These are phyloP conservation scores for Tipula unca DNA, from an alignment of 2,888 invertebrate species.

Conservation along the genomic window DNA sequence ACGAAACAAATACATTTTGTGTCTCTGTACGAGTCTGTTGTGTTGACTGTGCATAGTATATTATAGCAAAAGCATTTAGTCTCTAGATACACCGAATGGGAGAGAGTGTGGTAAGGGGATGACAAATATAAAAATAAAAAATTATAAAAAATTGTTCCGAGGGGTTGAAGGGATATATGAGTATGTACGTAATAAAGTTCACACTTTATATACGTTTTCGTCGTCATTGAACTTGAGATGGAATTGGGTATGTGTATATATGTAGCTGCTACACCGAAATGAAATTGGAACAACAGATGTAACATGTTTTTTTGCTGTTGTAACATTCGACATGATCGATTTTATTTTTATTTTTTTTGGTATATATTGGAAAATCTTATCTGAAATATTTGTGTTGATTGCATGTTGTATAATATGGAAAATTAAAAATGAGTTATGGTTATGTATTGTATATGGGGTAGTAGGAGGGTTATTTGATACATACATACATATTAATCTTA, in stretches of 20 bases:
- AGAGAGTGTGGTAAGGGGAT: not conserved
- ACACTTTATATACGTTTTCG: not conserved
- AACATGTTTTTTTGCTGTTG: not conserved
- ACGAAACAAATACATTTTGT: not conserved
- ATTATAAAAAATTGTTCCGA: not conserved
- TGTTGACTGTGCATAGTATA: not conserved
- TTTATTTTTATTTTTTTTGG: not conserved
- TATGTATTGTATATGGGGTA: not conserved
- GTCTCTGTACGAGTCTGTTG: not conserved
- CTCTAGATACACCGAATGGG: not conserved
- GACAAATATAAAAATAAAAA: not conserved
- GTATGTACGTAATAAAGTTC: not conserved
- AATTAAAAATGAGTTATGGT: conserved; percentile 8
- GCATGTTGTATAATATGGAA: not conserved
- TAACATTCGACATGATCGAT: not conserved
- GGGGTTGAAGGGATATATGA: not conserved
- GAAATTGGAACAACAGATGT: not conserved
- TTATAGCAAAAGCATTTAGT: not conserved
- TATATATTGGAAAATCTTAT: not conserved
- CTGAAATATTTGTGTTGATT: conserved; percentile 2
- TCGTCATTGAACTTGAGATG: not conserved
- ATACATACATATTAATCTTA: not conserved
- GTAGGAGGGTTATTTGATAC: not conserved
- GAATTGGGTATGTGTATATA: not conserved
- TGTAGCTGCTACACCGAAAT: not conserved